These are phyloP conservation scores for Cossypha caffra DNA, from an alignment of 2,797 vertebrate species.

Conservation along the genomic window DNA sequence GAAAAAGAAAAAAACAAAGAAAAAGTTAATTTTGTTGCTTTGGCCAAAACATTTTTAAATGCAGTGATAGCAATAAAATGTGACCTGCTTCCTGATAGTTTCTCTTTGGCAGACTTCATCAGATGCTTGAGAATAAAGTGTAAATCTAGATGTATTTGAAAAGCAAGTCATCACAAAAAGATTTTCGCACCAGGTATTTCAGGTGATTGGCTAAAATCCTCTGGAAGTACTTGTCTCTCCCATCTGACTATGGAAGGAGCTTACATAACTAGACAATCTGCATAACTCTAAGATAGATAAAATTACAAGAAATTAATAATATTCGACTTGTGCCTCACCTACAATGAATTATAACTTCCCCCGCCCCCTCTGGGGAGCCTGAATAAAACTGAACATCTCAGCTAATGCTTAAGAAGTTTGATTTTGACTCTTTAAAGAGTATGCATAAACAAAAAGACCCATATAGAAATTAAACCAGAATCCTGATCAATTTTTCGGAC, in stretches of 20 bases:
- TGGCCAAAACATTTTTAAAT: not conserved
- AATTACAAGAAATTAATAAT: not conserved
- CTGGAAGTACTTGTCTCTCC: not conserved
- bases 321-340: not conserved
- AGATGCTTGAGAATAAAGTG: not conserved
- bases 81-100: not conserved
- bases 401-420: not conserved
- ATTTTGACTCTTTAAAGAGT: not conserved
- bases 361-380: accelerated
- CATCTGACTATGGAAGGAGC: not conserved
- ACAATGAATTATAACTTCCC: not conserved
- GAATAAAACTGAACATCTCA: not conserved
- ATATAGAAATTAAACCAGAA: not conserved
- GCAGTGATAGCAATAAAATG: accelerated
- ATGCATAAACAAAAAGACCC: not conserved
- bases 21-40: not conserved
- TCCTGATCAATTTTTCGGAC: not conserved
- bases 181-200: not conserved
- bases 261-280: not conserved
- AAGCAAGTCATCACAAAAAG: not conserved
- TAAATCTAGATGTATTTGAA: not conserved
- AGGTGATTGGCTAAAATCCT: not conserved
- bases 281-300: not conserved
- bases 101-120: not conserved
- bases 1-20: not conserved